These are phyloP conservation scores for Hoplias malabaricus DNA, from an alignment of 2,113 vertebrate species.

Conservation along the genomic window DNA sequence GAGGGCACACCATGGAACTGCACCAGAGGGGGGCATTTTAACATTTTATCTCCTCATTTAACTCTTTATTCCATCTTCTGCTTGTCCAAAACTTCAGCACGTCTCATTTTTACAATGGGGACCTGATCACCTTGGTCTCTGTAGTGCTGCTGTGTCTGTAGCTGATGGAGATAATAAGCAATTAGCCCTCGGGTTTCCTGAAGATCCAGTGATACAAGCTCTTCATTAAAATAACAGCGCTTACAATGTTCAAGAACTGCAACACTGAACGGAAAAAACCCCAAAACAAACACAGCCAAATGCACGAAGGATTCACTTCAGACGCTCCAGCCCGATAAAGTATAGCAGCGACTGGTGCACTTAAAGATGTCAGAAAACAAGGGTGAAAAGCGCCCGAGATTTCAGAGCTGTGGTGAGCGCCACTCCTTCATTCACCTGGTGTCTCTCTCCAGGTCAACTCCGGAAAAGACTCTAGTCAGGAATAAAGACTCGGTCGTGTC, in stretches of 20 bases:
- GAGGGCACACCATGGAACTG: background rate
- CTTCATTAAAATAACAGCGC: background rate
- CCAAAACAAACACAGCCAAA: too few species aligned
- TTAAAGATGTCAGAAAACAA: background rate
- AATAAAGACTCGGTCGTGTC: background rate
- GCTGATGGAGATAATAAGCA: background rate
- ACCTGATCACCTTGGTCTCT: background rate
- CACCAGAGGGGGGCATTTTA: background rate
- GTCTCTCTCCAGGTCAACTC: background rate
- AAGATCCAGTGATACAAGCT: background rate
- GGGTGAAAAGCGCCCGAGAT: background rate
- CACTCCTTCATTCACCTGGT: background rate
- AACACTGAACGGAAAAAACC: background rate
- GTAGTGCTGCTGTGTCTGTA: too few species aligned
- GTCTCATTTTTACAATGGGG: background rate
- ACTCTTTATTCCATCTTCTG: background rate
- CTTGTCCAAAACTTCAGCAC: background rate
- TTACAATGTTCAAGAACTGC: background rate
- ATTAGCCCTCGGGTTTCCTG: background rate
- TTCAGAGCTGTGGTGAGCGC: background rate
- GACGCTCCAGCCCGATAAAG: background rate
- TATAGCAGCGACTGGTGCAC: background rate
- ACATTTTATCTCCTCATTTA: background rate
- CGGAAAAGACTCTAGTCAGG: background rate
- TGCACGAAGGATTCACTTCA: background rate